Percentiles rank a stretch among this genome's conserved stretches.
These are phyloP conservation scores for Oreochromis niloticus DNA, from an alignment of 2,113 vertebrate species.

Conservation along the genomic window DNA sequence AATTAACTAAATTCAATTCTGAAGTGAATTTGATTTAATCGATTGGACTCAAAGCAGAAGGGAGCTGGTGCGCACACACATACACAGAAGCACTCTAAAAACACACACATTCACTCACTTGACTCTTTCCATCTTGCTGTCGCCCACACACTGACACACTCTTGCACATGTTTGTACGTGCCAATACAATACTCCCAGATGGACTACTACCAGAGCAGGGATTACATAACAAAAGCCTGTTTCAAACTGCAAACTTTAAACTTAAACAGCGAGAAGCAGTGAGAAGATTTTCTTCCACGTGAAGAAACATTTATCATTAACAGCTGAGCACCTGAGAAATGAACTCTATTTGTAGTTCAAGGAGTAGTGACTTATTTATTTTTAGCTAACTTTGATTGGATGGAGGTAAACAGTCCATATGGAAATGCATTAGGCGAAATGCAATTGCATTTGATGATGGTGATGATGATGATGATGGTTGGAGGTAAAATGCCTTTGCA, in stretches of 20 bases:
- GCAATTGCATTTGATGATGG: not conserved
- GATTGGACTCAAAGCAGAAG: not conserved
- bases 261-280: not conserved
- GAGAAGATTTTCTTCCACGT: not conserved
- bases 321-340: not conserved
- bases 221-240: constrained; percentile 55
- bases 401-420: not conserved
- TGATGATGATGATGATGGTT: not conserved
- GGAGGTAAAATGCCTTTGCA: not conserved
- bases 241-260: constrained; percentile 37
- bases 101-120: constrained; percentile 14
- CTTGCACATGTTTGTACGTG: constrained; percentile 42
- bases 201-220: constrained; percentile 54
- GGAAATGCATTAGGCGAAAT: not conserved
- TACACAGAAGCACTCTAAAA: not conserved
- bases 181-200: constrained; percentile 64
- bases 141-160: constrained; percentile 53
- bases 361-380: accelerated
- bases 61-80: not conserved
- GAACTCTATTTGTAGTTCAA: not conserved
- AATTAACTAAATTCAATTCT: not conserved
- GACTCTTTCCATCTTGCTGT: constrained; percentile 56
- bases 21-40: not conserved
- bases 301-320: not conserved
- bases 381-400: not conserved